phyloP scores from a whole-genome alignment of 2,888 invertebrate genomes.

The Dendrolimus pini region DNA sequence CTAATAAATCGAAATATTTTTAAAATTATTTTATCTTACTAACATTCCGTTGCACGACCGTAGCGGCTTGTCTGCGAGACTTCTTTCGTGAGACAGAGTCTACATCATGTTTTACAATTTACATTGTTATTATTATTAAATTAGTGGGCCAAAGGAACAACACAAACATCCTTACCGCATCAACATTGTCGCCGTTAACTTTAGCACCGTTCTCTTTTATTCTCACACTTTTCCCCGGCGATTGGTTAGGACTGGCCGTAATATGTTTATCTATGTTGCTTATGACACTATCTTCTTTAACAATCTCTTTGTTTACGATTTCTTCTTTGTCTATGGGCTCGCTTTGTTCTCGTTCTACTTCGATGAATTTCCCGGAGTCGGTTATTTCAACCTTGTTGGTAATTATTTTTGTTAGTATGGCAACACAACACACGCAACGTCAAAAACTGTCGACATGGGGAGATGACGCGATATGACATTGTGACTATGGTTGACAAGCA shows the following conservation, averaged over 20 bases:
- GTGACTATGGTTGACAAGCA: conserved; percentile 12
- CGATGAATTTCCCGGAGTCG: conserved; percentile 71
- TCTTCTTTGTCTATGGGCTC: conserved; percentile 27
- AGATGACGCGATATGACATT: conserved; percentile 6
- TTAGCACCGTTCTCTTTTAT: conserved; percentile 66
- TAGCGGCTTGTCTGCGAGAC: no score
- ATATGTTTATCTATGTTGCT: conserved; percentile 25
- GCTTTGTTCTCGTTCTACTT: conserved; percentile 56
- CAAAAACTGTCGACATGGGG: conserved; percentile 11
- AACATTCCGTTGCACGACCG: no score
- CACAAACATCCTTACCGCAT: conserved; percentile 33
- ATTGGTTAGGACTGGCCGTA: conserved; percentile 46
- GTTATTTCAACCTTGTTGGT: conserved; percentile 70
- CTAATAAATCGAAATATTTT: no score
- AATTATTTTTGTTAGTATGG: conserved; percentile 53
- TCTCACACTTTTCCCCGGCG: conserved; percentile 61
- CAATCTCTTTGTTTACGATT: conserved; percentile 13
- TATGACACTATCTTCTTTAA: conserved; percentile 13
- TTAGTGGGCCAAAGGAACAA: neutral
- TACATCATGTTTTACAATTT: neutral
- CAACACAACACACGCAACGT: conserved; percentile 38
- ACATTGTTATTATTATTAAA: conserved; percentile 7
- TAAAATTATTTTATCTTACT: no score
- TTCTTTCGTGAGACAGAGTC: no score
- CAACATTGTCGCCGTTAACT: conserved; percentile 40